phyloP scores from a whole-genome alignment of 2,797 vertebrate species.

The Mormyrops attenuatus region DNA sequence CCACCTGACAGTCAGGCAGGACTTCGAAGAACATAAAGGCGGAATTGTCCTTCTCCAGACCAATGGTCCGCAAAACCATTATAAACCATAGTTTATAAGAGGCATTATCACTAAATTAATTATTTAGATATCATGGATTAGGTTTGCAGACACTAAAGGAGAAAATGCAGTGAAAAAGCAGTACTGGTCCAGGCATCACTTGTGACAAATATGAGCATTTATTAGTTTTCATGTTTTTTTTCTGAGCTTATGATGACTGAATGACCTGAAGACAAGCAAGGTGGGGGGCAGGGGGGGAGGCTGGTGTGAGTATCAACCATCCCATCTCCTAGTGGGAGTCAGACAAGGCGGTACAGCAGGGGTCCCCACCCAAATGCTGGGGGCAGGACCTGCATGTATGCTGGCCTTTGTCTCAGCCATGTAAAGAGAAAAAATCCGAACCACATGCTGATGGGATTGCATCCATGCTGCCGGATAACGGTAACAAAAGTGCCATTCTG shows the following conservation, averaged over 20 bases:
- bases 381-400: not conserved
- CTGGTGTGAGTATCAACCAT: not conserved
- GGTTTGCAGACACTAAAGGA: not conserved
- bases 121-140: not conserved
- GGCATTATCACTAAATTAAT: not conserved
- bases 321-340: not conserved
- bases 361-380: not conserved
- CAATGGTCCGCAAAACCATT: not conserved
- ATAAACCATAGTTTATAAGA: not conserved
- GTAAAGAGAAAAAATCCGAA: not conserved
- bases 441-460: not conserved
- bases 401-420: not conserved
- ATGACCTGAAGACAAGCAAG: not conserved
- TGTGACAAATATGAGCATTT: not conserved
- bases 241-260: not conserved
- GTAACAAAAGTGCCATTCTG: not conserved
- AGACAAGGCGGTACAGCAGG: not conserved
- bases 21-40: not conserved
- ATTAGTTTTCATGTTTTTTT: not conserved
- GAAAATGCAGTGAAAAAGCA: not conserved
- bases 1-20: not conserved
- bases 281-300: not conserved
- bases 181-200: not conserved
- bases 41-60: not conserved
- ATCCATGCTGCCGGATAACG: not conserved